A percentile compares a stretch with the other conserved stretches of the same genome.
phyloP scores from a whole-genome alignment of 2,113 vertebrate genomes.

The Collichthys lucidus region DNA sequence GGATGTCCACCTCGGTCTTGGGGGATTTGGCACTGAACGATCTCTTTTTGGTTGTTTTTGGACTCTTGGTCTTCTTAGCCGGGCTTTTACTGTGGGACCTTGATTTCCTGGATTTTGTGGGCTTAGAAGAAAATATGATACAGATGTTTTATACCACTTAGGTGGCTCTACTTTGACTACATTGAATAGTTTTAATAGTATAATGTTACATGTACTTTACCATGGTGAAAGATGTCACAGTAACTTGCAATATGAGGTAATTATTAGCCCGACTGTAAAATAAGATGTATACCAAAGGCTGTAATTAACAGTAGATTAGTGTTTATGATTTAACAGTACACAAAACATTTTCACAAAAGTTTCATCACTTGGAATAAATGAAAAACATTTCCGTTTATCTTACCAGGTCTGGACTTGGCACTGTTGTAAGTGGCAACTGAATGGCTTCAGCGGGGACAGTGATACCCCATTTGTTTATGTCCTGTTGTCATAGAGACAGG shows the following conservation, averaged over 20 bases:
- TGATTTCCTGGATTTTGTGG: constrained; percentile 77
- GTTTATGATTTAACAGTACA: not conserved
- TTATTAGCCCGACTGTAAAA: constrained; percentile 46
- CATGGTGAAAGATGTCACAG: constrained; percentile 24
- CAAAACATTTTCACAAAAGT: not conserved
- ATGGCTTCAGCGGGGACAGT: constrained; percentile 18
- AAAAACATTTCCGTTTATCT: not conserved
- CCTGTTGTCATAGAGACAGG: constrained; percentile 63
- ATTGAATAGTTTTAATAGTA: not conserved
- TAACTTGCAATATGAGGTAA: not conserved
- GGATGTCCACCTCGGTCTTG: constrained; percentile 78
- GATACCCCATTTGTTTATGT: constrained; percentile 63
- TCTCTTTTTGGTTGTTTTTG: constrained; percentile 54
- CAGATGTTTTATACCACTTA: not conserved
- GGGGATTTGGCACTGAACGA: constrained; percentile 71
- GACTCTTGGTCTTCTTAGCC: constrained; percentile 68
- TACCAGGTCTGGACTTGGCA: constrained; percentile 66
- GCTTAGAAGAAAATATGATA: constrained; percentile 74
- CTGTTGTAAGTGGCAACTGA: constrained; percentile 36
- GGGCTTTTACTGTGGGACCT: constrained; percentile 70
- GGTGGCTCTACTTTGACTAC: not conserved
- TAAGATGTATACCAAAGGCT: not conserved
- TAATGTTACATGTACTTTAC: constrained; percentile 22
- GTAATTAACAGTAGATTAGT: not conserved
- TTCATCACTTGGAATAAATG: not conserved